phyloP scores from a whole-genome alignment of 2,113 vertebrate genomes.

The Polypterus bichir region DNA sequence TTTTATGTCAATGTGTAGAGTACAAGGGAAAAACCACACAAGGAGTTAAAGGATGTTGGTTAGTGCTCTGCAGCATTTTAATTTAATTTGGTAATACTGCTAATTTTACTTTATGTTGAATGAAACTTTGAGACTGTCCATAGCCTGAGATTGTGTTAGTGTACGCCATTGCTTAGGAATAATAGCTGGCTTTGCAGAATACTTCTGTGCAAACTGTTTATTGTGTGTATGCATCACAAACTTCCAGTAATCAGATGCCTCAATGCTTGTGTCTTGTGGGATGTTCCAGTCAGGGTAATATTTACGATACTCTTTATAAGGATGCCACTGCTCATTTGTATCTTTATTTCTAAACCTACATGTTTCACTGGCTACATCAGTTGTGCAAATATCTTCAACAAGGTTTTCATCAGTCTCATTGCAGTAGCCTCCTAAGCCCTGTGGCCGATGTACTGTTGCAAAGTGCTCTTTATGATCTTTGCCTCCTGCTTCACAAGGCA shows the following conservation, averaged over 20 bases:
- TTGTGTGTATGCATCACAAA: slow-evolving; percentile 37
- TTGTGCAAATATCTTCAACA: slow-evolving; percentile 3
- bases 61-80: too few relatives aligned
- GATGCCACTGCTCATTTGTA: rapidly evolving
- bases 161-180: slow-evolving; percentile 28
- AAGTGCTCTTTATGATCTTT: slow-evolving; percentile 26
- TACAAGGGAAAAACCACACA: too few relatives aligned
- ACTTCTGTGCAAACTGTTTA: slow-evolving; percentile 16
- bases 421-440: slow-evolving; percentile 8
- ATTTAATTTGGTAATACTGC: too few relatives aligned
- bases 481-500: slow-evolving; percentile 42
- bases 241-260: slow-evolving; percentile 49
- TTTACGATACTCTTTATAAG: slow-evolving; percentile 27
- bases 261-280: slow-evolving; percentile 30
- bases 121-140: slow-evolving; percentile 27
- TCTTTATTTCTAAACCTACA: rapidly evolving
- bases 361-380: slow-evolving; percentile 10
- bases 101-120: slow-evolving; percentile 24
- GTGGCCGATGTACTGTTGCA: slow-evolving; percentile 28
- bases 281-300: slow-evolving; percentile 43
- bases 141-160: slow-evolving; percentile 21
- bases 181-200: slow-evolving; percentile 17
- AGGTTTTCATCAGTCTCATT: rapidly evolving
- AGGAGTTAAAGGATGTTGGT: too few relatives aligned
- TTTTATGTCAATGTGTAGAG: too few relatives aligned